A percentile compares a stretch with the other conserved stretches of the same genome.
Evolutionary conservation across 2,113 vertebrate species (phyloP).

Genomic region (Capra hircus): DNA sequence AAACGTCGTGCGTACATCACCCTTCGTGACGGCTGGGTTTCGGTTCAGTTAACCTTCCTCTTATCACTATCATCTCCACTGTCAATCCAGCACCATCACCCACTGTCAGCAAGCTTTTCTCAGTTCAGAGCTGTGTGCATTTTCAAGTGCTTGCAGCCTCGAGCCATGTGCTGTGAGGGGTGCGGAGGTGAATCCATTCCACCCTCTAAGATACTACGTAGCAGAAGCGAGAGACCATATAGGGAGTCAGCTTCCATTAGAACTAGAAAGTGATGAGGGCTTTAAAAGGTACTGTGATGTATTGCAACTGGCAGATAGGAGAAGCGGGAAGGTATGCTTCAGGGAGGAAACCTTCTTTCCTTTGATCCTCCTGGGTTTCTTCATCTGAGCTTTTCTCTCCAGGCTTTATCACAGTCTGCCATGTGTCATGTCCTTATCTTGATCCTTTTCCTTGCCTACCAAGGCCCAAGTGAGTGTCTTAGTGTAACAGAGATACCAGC

Average conservation of each 20-base stretch:
- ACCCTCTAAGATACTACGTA: no score
- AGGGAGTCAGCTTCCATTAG: not conserved
- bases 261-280: not conserved
- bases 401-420: not conserved
- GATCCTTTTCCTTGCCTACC: not conserved
- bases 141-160: not conserved
- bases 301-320: not conserved
- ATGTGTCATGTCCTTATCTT: not conserved
- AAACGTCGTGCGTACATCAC: not conserved
- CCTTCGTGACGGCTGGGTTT: slow-evolving; percentile 28
- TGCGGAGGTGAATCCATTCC: not conserved
- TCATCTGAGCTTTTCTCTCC: not conserved
- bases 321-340: not conserved
- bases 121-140: not conserved
- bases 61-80: not conserved
- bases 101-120: not conserved
- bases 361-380: not conserved
- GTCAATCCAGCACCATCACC: not conserved
- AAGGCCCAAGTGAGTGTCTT: not conserved
- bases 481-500: not conserved
- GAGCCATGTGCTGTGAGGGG: not conserved
- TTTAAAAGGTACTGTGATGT: not conserved
- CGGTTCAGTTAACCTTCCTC: not conserved
- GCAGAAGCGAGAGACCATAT: not conserved
- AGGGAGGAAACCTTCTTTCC: not conserved